These are phyloP conservation scores for Zygaena filipendulae DNA, from an alignment of 2,888 invertebrate species.

Conservation along the genomic window DNA sequence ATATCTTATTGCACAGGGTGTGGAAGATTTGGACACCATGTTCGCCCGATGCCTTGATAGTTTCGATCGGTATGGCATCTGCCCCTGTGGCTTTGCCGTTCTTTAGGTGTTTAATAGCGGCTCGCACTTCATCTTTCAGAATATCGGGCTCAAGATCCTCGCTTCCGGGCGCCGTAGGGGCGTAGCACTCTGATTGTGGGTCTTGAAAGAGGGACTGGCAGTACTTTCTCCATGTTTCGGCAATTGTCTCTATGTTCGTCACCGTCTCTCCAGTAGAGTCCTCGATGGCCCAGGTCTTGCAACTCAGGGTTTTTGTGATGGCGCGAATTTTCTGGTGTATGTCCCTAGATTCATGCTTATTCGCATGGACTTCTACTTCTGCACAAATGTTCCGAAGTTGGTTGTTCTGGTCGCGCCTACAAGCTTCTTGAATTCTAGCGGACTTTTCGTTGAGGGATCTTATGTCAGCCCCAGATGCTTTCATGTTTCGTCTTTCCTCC, in stretches of 20 bases:
- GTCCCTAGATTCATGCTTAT: constrained; percentile 2
- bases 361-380: constrained; percentile 1
- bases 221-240: background rate
- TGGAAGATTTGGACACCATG: constrained; percentile 5
- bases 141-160: constrained; percentile 5
- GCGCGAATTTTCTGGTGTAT: background rate
- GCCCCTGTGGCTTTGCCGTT: constrained; percentile 1
- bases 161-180: too few relatives aligned
- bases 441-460: too few relatives aligned
- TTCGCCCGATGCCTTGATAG: constrained; percentile 2
- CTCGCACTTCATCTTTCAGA: constrained; percentile 2
- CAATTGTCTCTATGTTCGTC: background rate
- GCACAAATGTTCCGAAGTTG: constrained; percentile 1
- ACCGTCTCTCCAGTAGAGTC: background rate
- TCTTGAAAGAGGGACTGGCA: too few relatives aligned
- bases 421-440: constrained; percentile 1
- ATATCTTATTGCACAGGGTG: constrained; percentile 1
- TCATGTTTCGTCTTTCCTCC: too few relatives aligned
- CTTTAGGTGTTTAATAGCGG: constrained; percentile 7
- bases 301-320: background rate
- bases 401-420: constrained; percentile 3
- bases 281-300: constrained; percentile 3
- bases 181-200: too few relatives aligned
- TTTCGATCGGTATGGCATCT: constrained; percentile 6
- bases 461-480: too few relatives aligned